A percentile compares a stretch with the other conserved stretches of the same genome.
Conservation (phyloP, 2,113 vertebrate genomes). For the Heterotilapia buettikoferi region DNA sequence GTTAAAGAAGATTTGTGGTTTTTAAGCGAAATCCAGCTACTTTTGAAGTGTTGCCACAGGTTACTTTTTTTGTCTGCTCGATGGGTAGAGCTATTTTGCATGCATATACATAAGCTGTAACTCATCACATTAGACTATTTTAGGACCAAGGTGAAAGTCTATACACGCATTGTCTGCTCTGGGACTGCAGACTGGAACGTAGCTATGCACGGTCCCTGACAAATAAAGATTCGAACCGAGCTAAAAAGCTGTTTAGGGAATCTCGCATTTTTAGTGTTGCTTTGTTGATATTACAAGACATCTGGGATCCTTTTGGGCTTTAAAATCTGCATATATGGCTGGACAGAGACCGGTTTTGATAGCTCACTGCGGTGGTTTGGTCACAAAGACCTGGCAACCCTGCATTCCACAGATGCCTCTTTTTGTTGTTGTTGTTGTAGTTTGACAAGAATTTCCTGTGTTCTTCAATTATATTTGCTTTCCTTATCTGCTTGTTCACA, state of each 20-base stretch:
- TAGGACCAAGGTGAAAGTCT: background rate
- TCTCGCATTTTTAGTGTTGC: background rate
- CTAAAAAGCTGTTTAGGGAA: background rate
- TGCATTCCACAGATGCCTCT: background rate
- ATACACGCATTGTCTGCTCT: background rate
- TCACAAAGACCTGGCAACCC: background rate
- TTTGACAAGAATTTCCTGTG: background rate
- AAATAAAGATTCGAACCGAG: background rate
- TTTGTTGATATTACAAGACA: background rate
- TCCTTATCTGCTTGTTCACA: background rate
- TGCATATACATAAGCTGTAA: background rate
- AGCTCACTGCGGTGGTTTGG: background rate
- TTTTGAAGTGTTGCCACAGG: background rate
- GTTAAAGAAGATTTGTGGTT: background rate
- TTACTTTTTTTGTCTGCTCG: background rate
- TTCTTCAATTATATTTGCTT: background rate
- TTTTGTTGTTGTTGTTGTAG: background rate
- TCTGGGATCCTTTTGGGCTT: rapidly evolving
- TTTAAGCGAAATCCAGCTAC: background rate
- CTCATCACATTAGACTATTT: background rate
- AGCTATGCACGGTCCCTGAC: no score
- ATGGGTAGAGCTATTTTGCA: background rate
- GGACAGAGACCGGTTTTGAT: background rate
- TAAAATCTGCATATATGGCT: background rate
- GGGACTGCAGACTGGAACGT: background rate